phyloP scores from a whole-genome alignment of 2,113 vertebrate species.

The Bubo scandiacus region DNA sequence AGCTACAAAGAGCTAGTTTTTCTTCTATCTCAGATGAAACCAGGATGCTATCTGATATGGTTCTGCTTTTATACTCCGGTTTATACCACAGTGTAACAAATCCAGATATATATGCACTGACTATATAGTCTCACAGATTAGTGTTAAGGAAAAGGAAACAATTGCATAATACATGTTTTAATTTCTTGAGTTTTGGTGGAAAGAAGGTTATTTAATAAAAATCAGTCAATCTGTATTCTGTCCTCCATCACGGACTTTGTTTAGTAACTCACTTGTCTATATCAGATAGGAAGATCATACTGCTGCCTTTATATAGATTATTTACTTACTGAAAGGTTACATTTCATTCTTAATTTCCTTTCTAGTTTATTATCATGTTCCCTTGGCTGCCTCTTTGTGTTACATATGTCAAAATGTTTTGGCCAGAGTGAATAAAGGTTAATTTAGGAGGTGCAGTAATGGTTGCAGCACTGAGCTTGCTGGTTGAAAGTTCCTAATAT shows the following conservation, averaged over 20 bases:
- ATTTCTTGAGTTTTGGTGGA: neutral
- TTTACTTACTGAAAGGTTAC: neutral
- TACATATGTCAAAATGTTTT: neutral
- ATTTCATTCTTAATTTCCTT: neutral
- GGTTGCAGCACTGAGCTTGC: neutral
- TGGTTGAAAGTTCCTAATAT: neutral
- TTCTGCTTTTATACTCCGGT: neutral
- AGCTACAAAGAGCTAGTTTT: no score
- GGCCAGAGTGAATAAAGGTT: neutral
- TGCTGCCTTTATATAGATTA: neutral
- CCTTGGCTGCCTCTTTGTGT: neutral
- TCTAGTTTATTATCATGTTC: neutral
- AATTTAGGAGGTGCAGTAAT: neutral
- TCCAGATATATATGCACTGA: neutral
- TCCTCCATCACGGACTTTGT: neutral
- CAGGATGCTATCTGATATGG: no score
- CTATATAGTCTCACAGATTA: neutral
- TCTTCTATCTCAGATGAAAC: no score
- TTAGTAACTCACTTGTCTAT: neutral
- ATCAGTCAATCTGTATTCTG: neutral
- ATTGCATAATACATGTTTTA: rapidly evolving
- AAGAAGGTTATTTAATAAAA: neutral
- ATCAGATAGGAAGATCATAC: neutral
- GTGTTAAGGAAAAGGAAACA: neutral
- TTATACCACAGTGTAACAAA: neutral